These are phyloP conservation scores for Eubasilissa splendida DNA, from an alignment of 2,888 invertebrate species.

Conservation along the genomic window DNA sequence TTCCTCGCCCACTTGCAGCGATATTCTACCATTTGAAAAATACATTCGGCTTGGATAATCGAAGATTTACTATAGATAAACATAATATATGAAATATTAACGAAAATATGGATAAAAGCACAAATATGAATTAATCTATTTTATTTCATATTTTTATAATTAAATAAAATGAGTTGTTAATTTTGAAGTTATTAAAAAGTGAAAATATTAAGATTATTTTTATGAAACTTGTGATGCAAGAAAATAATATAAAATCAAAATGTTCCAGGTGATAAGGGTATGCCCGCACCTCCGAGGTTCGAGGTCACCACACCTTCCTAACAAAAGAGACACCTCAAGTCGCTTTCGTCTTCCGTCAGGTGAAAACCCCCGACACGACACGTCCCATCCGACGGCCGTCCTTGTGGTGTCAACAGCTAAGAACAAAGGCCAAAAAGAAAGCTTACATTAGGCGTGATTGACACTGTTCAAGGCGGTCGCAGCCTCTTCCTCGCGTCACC, in stretches of 20 bases:
- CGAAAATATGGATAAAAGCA: no score
- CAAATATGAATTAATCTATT: no score
- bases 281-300: conserved; percentile 30
- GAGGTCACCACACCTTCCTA: not conserved
- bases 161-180: not conserved
- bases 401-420: conserved; percentile 46
- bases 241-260: conserved; percentile 29
- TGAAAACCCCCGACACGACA: conserved; percentile 26
- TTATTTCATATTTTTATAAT: no score
- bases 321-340: not conserved
- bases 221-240: conserved; percentile 16
- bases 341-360: conserved; percentile 35
- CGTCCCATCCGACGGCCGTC: conserved; percentile 24
- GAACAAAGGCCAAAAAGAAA: conserved; percentile 47
- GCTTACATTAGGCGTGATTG: conserved; percentile 44
- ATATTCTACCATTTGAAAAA: no score
- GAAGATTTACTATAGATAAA: no score
- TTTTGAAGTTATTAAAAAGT: not conserved
- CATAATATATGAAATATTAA: no score
- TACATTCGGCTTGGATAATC: no score
- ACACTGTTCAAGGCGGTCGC: conserved; percentile 36
- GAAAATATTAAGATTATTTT: conserved; percentile 7
- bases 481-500: conserved; percentile 22
- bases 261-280: conserved; percentile 32
- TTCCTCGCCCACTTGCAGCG: no score